Conservation (phyloP, 2,113 vertebrate species). For the Etia nguti region DNA sequence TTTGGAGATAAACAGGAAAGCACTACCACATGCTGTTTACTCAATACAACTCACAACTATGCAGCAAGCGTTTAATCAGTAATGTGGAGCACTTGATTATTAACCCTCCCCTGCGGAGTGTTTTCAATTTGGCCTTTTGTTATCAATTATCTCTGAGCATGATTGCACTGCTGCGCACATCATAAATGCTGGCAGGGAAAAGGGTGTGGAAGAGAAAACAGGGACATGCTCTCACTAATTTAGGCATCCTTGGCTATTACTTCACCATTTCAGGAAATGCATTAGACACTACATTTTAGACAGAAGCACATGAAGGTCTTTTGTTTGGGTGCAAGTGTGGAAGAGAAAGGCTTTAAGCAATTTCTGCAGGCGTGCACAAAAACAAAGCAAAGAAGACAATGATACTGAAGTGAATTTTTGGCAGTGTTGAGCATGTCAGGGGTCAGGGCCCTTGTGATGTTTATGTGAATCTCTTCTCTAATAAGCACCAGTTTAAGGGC, state of each 20-base stretch:
- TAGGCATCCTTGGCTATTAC: background rate
- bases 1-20: slow-evolving; percentile 46
- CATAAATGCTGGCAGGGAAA: background rate
- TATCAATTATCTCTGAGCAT: slow-evolving; percentile 46
- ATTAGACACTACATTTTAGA: background rate
- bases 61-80: slow-evolving; percentile 49
- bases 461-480: background rate
- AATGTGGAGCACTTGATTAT: slow-evolving; percentile 54
- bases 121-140: slow-evolving; percentile 63
- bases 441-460: background rate
- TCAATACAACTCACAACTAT: slow-evolving; percentile 37
- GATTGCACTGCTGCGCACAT: slow-evolving; percentile 44
- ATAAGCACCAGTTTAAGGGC: background rate
- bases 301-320: background rate
- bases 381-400: background rate
- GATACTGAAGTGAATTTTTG: background rate
- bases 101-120: slow-evolving; percentile 46
- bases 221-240: background rate
- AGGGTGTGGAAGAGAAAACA: background rate
- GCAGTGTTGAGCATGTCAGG: background rate
- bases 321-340: background rate
- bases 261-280: slow-evolving; percentile 6
- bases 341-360: background rate
- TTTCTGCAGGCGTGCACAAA: background rate
- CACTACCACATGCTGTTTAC: slow-evolving; percentile 50